Conservation (phyloP, 2,797 vertebrate species). For the Mastacembelus armatus region DNA sequence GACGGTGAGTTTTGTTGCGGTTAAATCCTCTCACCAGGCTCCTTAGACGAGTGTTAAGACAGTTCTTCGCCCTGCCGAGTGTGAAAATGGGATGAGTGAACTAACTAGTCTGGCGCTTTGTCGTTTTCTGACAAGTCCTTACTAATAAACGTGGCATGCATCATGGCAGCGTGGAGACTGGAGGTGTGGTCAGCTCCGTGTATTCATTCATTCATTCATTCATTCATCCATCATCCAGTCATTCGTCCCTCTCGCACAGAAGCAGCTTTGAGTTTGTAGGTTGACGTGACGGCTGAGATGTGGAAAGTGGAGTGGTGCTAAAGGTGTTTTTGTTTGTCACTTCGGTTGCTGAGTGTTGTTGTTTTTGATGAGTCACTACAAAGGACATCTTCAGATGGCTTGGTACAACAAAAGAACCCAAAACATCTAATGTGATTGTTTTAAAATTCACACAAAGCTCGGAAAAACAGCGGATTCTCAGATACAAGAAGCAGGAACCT, state of each 20-base stretch:
- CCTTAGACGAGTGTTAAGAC: not conserved
- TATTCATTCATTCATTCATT: slow-evolving; percentile 27
- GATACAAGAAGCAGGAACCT: no score
- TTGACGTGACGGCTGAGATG: no score
- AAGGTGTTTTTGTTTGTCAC: no score
- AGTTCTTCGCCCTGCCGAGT: slow-evolving; percentile 38
- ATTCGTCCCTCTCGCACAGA: not conserved
- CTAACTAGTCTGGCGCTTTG: no score
- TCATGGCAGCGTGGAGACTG: not conserved
- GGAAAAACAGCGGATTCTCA: no score
- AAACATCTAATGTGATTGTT: no score
- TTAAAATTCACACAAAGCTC: no score
- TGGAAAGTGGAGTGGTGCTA: no score
- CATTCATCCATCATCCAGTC: not conserved
- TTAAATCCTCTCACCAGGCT: not conserved
- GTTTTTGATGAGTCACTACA: no score
- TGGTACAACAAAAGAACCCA: no score
- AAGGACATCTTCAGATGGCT: no score
- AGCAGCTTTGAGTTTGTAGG: slow-evolving; percentile 3
- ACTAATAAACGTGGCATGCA: not conserved
- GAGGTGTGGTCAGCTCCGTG: slow-evolving; percentile 12
- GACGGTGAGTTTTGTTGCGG: not conserved
- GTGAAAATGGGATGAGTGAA: slow-evolving; percentile 10
- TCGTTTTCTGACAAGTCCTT: not conserved
- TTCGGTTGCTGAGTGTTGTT: no score